phyloP scores from a whole-genome alignment of 2,888 invertebrate genomes.

The Caenorhabditis japonica region DNA sequence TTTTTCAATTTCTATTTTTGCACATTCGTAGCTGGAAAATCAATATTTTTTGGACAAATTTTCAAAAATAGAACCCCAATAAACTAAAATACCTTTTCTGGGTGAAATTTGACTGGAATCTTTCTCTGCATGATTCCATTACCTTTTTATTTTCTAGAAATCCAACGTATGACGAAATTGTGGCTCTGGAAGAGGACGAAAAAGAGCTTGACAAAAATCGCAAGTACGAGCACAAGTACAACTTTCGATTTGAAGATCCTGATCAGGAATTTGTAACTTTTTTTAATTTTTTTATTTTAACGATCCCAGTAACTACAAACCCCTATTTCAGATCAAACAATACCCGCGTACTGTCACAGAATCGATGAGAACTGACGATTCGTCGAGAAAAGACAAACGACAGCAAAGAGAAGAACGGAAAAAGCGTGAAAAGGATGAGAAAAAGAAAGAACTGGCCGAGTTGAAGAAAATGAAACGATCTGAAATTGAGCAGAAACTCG shows the following conservation, averaged over 20 bases:
- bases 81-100: too few species aligned
- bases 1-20: too few species aligned
- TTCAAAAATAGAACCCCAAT: too few species aligned
- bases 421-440: constrained; percentile 84
- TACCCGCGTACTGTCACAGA: constrained; percentile 91
- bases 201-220: constrained; percentile 85
- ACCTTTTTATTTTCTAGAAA: constrained; percentile 73
- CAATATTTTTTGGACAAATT: too few species aligned
- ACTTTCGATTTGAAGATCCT: constrained; percentile 96
- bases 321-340: constrained; percentile 84
- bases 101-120: too few species aligned
- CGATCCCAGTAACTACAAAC: background rate
- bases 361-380: constrained; percentile 83
- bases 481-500: constrained; percentile 91
- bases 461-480: constrained; percentile 83
- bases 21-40: too few species aligned
- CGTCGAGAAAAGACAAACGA: constrained; percentile 82
- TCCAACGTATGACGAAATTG: constrained; percentile 82
- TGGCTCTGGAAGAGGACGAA: constrained; percentile 86
- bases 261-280: constrained; percentile 85
- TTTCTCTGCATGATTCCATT: too few species aligned
- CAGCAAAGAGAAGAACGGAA: constrained; percentile 79
- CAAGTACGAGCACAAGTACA: constrained; percentile 93
- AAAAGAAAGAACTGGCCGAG: constrained; percentile 89
- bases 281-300: background rate